Conservation (phyloP, 2,113 vertebrate genomes). For the Anas platyrhynchos region DNA sequence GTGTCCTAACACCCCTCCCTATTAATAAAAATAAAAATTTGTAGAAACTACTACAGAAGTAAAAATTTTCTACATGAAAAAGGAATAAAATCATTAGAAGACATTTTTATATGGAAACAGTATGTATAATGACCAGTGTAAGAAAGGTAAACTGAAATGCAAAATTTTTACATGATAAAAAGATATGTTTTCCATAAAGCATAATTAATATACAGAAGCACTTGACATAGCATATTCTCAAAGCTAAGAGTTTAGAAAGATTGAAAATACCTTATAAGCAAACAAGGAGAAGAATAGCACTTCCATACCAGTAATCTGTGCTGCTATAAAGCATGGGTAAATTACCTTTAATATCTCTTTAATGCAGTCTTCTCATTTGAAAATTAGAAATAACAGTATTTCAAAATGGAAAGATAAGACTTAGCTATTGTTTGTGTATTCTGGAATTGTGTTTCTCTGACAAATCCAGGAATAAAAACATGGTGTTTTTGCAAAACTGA, state of each 20-base stretch:
- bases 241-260: neutral
- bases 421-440: neutral
- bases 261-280: neutral
- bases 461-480: neutral
- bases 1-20: neutral
- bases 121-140: neutral
- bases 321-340: neutral
- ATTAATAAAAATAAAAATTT: neutral
- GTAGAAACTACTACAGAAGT: neutral
- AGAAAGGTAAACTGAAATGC: neutral
- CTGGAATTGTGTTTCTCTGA: neutral
- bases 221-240: neutral
- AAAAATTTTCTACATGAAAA: neutral
- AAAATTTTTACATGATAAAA: neutral
- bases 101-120: neutral
- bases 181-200: neutral
- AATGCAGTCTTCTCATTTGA: neutral
- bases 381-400: conserved; percentile 1
- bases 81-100: neutral
- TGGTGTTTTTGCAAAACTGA: neutral
- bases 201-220: neutral
- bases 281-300: neutral
- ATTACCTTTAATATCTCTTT: neutral
- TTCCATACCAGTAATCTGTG: neutral
- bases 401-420: neutral